Base-by-base conservation (phyloP, 2,113 vertebrate species). In the Ceyx margarethae region DNA sequence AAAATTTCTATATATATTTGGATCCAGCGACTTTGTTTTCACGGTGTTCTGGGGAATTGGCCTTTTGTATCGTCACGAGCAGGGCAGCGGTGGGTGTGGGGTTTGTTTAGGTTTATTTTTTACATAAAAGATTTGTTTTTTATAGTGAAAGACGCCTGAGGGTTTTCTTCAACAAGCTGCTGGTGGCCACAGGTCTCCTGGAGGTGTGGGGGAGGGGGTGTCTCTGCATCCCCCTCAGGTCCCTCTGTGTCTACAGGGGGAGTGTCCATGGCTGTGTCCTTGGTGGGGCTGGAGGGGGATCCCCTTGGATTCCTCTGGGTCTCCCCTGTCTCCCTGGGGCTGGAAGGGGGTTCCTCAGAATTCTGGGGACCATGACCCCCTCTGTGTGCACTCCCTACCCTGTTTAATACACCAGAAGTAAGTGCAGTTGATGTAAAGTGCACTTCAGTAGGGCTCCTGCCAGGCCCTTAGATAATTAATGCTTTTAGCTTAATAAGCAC, bases 41-140 rank as follows among this genome's bases (percentile, higher is more conserved):
- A 85, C 3, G 58, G 82, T 90, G 88, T 95, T 93, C 79, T 68
- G 54, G 82, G 77, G 87, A 90, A 54, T 85, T 5, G 28, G 95
- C 90, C 88, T 95, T 96, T 95, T 96, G 92, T 96, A 95, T 95
- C 18, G 94, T 95, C 85, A 80, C 11, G 16, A 91, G 88, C 95
- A 89, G 42, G 95, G 95, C 85, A 75, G 95, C 37, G 71, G 94
- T 91, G 94, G 85, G 81, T 85, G 87, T 56, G 95, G 95, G 92
- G 68, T 95, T 94, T 95, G 79, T 80, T 95, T 96, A 95, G 95
- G 94, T 95, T 96, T 96, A 96, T 96, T 96, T 96, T 96, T 96
- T 95, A 96, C 95, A 96, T 96, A 96, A 96, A 96, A 95, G 88
- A 96, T 85, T 90, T 90, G 85, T 14, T 93, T 95, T 96, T 96